These are phyloP conservation scores for Linepithema humile DNA, from an alignment of 1,140 invertebrate species.

Conservation along the genomic window DNA sequence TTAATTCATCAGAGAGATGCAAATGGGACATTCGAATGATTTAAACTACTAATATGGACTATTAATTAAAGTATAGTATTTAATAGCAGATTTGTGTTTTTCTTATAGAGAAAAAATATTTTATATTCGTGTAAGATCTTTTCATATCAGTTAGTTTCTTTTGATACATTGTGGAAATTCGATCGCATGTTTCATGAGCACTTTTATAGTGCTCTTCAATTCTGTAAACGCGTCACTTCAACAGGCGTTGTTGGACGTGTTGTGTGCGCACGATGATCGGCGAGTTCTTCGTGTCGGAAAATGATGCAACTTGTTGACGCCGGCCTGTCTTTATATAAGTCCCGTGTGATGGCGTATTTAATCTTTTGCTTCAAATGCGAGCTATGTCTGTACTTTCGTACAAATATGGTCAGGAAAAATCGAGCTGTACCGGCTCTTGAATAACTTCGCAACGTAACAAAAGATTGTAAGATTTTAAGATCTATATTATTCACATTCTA, in stretches of 20 bases:
- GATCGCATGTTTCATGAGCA: neutral
- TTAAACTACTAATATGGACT: too few relatives aligned
- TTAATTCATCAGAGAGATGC: too few relatives aligned
- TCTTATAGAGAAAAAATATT: too few relatives aligned
- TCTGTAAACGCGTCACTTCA: slow-evolving; percentile 13
- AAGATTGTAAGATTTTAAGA: too few relatives aligned
- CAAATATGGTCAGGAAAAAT: neutral
- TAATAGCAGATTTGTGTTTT: too few relatives aligned
- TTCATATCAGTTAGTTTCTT: too few relatives aligned
- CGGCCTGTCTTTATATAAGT: slow-evolving; percentile 55
- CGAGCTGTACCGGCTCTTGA: neutral
- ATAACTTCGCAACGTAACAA: too few relatives aligned
- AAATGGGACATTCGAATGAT: too few relatives aligned
- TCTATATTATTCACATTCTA: too few relatives aligned
- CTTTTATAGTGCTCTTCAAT: neutral
- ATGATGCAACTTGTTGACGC: slow-evolving; percentile 61
- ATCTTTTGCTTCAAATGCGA: slow-evolving; percentile 32
- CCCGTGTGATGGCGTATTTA: slow-evolving; percentile 45
- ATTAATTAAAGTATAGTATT: too few relatives aligned
- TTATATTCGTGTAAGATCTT: too few relatives aligned
- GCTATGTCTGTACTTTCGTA: neutral
- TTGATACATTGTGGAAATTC: neutral
- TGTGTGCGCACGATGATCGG: slow-evolving; percentile 18
- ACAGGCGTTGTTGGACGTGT: slow-evolving; percentile 10
- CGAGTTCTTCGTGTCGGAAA: slow-evolving; percentile 40